These are phyloP conservation scores for Brachionichthys hirsutus DNA, from an alignment of 2,113 vertebrate species.

Conservation along the genomic window DNA sequence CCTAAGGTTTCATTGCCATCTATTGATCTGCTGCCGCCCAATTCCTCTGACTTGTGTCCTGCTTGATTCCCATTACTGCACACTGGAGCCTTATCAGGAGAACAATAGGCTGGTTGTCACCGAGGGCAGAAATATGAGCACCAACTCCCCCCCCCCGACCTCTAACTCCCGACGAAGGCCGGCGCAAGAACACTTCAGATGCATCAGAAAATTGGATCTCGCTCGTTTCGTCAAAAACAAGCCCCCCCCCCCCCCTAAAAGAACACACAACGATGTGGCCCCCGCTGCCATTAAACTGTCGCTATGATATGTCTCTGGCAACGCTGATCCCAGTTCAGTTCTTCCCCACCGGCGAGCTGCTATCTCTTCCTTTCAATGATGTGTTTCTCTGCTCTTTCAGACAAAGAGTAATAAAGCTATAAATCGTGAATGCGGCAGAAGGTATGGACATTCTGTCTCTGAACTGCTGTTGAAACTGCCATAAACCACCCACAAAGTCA, in stretches of 20 bases:
- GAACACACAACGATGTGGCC: conserved; percentile 11
- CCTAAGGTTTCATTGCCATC: conserved; percentile 67
- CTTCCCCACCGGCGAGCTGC: conserved; percentile 42
- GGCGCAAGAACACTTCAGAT: conserved; percentile 54
- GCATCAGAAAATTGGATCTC: conserved; percentile 78
- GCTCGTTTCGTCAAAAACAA: conserved; percentile 57
- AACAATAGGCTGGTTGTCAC: conserved; percentile 73
- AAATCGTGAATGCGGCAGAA: conserved; percentile 66
- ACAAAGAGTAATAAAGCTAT: conserved; percentile 81
- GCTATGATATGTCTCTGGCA: conserved; percentile 61
- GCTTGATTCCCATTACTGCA: conserved; percentile 75
- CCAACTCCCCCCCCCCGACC: conserved; percentile 71
- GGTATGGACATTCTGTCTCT: conserved; percentile 75
- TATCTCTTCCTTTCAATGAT: conserved; percentile 77
- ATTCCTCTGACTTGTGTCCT: conserved; percentile 75
- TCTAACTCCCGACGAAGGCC: conserved; percentile 48
- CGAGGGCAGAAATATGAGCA: conserved; percentile 65
- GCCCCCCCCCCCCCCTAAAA: too few species aligned
- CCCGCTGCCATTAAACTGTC: conserved; percentile 71
- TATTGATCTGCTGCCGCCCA: conserved; percentile 77
- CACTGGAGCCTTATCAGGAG: conserved; percentile 73
- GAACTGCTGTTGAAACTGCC: conserved; percentile 75
- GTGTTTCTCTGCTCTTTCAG: conserved; percentile 74
- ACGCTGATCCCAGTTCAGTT: conserved; percentile 55
- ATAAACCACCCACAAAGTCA: conserved; percentile 78